phyloP scores from a whole-genome alignment of 2,113 vertebrate species.

The Corvus cornix region DNA sequence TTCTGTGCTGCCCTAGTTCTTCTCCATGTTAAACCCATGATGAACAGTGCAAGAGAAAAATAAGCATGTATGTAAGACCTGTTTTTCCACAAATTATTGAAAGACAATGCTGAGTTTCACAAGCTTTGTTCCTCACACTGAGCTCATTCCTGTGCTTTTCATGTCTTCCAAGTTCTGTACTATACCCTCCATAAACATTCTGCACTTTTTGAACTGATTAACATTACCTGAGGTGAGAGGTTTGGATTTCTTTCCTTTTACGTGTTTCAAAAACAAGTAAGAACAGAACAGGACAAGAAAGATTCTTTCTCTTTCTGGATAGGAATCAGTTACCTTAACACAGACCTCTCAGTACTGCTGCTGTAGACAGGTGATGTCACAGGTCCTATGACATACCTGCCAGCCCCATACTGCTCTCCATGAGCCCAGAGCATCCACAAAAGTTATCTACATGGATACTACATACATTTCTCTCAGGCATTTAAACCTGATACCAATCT shows the following conservation, averaged over 20 bases:
- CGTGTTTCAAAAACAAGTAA: neutral
- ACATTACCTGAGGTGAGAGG: fast-evolving
- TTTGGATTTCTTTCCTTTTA: neutral
- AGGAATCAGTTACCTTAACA: neutral
- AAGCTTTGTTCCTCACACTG: neutral
- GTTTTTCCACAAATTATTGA: neutral
- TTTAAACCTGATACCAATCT: neutral
- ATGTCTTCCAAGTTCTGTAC: neutral
- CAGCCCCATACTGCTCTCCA: neutral
- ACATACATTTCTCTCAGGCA: neutral
- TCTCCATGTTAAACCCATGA: neutral
- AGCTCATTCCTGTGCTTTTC: neutral
- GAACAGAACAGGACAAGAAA: neutral
- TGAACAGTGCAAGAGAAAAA: neutral
- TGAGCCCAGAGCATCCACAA: neutral
- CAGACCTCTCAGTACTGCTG: neutral
- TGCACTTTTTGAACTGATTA: neutral
- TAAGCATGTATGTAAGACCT: neutral
- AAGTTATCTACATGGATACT: neutral
- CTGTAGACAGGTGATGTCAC: neutral
- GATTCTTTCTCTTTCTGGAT: neutral
- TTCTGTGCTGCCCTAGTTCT: neutral
- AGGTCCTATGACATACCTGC: neutral
- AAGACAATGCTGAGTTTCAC: neutral
- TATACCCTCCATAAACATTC: neutral